Conservation (phyloP, 2,797 vertebrate species). For the Hydrolagus colliei region DNA sequence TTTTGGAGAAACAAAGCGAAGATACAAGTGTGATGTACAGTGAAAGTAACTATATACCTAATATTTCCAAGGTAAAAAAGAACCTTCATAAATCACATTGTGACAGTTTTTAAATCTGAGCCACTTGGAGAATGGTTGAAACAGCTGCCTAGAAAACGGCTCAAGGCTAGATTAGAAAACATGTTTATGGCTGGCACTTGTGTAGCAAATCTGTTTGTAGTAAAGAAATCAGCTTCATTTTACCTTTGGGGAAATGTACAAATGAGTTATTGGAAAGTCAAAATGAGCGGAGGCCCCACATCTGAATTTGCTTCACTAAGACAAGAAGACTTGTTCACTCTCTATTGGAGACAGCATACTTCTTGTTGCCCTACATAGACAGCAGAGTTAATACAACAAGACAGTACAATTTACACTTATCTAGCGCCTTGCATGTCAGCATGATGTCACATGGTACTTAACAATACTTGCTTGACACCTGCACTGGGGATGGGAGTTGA, state of each 20-base stretch:
- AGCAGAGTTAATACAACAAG: too few relatives aligned
- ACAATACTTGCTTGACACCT: too few relatives aligned
- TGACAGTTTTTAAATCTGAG: conserved; percentile 41
- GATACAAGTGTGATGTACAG: neutral
- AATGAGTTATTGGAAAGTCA: neutral
- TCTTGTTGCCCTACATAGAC: too few relatives aligned
- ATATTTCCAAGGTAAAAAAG: conserved; percentile 39
- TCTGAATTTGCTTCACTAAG: neutral
- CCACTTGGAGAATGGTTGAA: conserved; percentile 31
- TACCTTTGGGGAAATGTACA: neutral
- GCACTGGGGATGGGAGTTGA: too few relatives aligned
- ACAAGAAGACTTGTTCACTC: neutral
- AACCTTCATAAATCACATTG: conserved; percentile 38
- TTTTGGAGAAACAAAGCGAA: conserved; percentile 1
- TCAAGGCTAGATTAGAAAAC: conserved; percentile 31
- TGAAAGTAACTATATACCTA: conserved; percentile 36
- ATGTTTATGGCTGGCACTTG: neutral
- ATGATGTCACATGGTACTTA: too few relatives aligned
- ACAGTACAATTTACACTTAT: too few relatives aligned
- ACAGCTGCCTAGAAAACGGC: conserved; percentile 36
- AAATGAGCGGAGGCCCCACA: neutral
- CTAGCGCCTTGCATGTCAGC: too few relatives aligned
- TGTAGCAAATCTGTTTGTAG: neutral
- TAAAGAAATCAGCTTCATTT: neutral
- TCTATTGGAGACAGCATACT: neutral